Evolutionary conservation across 1,140 invertebrate species (phyloP).

Genomic region (Pseudachorutes palmiensis): DNA sequence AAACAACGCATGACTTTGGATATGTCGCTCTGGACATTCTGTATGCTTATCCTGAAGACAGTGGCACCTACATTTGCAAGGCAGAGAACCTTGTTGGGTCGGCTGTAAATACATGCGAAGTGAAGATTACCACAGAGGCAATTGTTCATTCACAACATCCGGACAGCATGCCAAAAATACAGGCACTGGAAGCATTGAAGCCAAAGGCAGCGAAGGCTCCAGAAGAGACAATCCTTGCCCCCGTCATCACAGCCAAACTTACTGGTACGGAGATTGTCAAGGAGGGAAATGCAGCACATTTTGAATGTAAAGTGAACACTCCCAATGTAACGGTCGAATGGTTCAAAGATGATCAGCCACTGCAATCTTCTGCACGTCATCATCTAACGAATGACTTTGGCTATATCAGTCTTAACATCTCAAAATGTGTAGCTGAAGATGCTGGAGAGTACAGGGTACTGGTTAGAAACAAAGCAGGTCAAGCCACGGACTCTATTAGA

Average conservation of each 20-base stretch:
- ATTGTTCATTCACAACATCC: slow-evolving; percentile 66
- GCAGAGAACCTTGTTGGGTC: slow-evolving; percentile 85
- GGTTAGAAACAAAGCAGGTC: slow-evolving; percentile 77
- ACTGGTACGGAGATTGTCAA: slow-evolving; percentile 72
- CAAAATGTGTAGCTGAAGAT: slow-evolving; percentile 82
- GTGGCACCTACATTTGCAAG: slow-evolving; percentile 87
- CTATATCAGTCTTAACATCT: slow-evolving; percentile 85
- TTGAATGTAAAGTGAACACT: slow-evolving; percentile 84
- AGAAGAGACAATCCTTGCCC: slow-evolving; percentile 55
- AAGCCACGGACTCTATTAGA: slow-evolving; percentile 71
- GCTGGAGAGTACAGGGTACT: slow-evolving; percentile 86
- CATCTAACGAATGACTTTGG: slow-evolving; percentile 93
- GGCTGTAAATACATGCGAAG: slow-evolving; percentile 81
- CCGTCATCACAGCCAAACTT: slow-evolving; percentile 44
- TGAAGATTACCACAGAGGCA: slow-evolving; percentile 50
- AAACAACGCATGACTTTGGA: slow-evolving; percentile 85
- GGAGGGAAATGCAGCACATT: slow-evolving; percentile 79
- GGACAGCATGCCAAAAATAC: slow-evolving; percentile 83
- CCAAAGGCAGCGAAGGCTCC: slow-evolving; percentile 17
- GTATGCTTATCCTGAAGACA: slow-evolving; percentile 87
- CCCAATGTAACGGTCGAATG: slow-evolving; percentile 82
- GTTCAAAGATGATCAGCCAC: slow-evolving; percentile 79
- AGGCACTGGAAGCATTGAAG: slow-evolving; percentile 60
- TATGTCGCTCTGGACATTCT: slow-evolving; percentile 90
- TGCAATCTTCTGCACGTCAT: slow-evolving; percentile 76